Conservation (phyloP, 1,140 invertebrate genomes). For the Listronotus bonariensis region DNA sequence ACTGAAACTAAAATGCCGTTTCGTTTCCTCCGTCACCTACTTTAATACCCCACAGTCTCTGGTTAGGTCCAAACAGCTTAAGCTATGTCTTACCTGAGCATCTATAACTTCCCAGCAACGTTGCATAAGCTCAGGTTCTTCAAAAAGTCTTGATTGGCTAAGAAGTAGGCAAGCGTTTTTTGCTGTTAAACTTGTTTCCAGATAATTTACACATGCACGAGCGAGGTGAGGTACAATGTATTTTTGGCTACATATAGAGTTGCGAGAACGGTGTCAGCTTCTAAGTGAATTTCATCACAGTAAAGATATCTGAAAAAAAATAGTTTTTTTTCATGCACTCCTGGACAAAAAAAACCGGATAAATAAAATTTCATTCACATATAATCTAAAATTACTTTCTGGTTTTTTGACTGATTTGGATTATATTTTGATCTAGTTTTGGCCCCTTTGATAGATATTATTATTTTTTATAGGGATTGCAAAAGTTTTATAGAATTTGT, state of each 20-base stretch:
- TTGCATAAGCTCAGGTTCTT: conserved; percentile 91
- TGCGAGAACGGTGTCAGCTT: conserved; percentile 88
- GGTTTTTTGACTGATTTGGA: too few relatives aligned
- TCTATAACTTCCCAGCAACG: conserved; percentile 95
- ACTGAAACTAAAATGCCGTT: conserved; percentile 49
- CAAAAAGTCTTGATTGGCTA: conserved; percentile 87
- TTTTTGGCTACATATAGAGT: conserved; percentile 90
- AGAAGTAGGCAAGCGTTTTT: conserved; percentile 91
- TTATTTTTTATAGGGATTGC: too few relatives aligned
- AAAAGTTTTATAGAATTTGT: too few relatives aligned
- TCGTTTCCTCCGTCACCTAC: conserved; percentile 8
- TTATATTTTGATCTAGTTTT: too few relatives aligned
- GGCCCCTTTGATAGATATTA: too few relatives aligned
- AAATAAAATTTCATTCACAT: conserved; percentile 1
- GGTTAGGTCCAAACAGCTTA: conserved; percentile 50
- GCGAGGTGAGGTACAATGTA: conserved; percentile 92
- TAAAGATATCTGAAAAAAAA: conserved; percentile 82
- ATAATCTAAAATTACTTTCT: too few relatives aligned
- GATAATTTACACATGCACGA: conserved; percentile 86
- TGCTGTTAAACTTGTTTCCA: conserved; percentile 89
- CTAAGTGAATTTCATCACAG: conserved; percentile 92
- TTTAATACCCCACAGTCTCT: conserved; percentile 14
- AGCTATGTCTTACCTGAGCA: conserved; percentile 72
- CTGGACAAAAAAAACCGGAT: background rate
- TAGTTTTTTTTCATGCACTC: background rate